phyloP scores from a whole-genome alignment of 2,888 invertebrate genomes.

The Synergus itoensis region DNA sequence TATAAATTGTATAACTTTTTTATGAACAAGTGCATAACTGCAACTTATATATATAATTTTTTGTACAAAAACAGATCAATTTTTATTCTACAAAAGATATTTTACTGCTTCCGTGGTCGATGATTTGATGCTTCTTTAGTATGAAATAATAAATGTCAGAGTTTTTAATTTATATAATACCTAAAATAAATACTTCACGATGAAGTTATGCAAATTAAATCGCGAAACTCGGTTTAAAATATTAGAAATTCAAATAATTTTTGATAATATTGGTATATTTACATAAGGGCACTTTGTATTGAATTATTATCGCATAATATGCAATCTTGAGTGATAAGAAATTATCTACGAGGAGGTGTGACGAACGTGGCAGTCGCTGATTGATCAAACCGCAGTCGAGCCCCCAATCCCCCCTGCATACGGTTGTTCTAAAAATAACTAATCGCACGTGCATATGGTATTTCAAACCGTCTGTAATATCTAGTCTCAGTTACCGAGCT shows the following conservation, averaged over 20 bases:
- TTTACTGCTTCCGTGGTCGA: too few species aligned
- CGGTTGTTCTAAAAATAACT: constrained; percentile 15
- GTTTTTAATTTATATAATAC: too few species aligned
- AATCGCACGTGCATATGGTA: neutral
- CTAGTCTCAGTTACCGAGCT: neutral
- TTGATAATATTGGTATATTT: neutral
- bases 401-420: constrained; percentile 57
- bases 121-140: too few species aligned
- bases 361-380: constrained; percentile 55
- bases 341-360: constrained; percentile 63
- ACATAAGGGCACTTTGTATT: neutral
- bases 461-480: neutral
- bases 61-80: neutral
- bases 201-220: neutral
- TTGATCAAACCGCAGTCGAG: constrained; percentile 66
- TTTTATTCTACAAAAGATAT: neutral
- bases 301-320: neutral
- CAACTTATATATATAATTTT: neutral
- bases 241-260: constrained; percentile 53
- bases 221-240: constrained; percentile 6
- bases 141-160: too few species aligned
- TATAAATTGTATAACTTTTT: neutral
- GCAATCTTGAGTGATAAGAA: constrained; percentile 13
- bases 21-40: neutral
- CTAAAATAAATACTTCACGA: too few species aligned